These are phyloP conservation scores for Drosophila subsilvestris DNA, from an alignment of 2,888 invertebrate genomes.

Conservation along the genomic window DNA sequence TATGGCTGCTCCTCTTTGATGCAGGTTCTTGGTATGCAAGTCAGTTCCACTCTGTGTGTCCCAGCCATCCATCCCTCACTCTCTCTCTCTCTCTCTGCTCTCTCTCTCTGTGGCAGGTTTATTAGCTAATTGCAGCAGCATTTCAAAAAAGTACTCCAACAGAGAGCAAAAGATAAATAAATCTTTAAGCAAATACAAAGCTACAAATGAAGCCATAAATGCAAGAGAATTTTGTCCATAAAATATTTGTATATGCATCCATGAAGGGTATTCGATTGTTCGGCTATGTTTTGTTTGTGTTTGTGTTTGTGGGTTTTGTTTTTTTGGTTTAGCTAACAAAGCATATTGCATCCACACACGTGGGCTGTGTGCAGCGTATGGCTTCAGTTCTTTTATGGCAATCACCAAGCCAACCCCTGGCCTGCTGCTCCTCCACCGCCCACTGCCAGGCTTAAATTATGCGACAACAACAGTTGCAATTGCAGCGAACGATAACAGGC, in stretches of 20 bases:
- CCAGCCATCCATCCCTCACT: not conserved
- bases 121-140: not conserved
- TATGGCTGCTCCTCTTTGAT: not conserved
- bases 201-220: too few species aligned
- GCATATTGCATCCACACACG: conserved; percentile 33
- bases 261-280: not conserved
- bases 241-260: too few species aligned
- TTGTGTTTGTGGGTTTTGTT: not conserved
- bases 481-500: conserved; percentile 22
- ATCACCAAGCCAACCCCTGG: conserved; percentile 48
- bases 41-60: not conserved
- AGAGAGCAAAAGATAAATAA: too few species aligned
- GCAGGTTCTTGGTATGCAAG: not conserved
- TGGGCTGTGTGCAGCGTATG: too few species aligned
- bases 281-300: not conserved
- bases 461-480: conserved; percentile 52
- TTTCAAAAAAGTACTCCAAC: too few species aligned
- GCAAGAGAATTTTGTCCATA: too few species aligned
- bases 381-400: conserved; percentile 66
- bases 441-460: conserved; percentile 66
- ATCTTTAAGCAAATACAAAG: too few species aligned
- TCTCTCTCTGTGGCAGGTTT: not conserved
- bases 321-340: conserved; percentile 30
- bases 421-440: not conserved
- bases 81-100: too few species aligned